phyloP scores from a whole-genome alignment of 92 coral and sea anemone species.

The Meandrina meandrites region DNA sequence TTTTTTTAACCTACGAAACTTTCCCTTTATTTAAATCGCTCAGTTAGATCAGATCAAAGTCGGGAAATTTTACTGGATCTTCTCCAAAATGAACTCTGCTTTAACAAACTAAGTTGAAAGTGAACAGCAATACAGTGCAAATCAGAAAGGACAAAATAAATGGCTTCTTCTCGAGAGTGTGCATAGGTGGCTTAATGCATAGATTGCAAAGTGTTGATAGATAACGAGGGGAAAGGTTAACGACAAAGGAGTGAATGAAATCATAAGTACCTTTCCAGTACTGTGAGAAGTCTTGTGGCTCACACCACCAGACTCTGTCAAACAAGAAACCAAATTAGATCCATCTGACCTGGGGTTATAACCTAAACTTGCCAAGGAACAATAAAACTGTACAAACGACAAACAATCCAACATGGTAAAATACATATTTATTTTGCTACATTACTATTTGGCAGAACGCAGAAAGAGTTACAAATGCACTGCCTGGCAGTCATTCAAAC shows the following conservation, averaged over 20 bases:
- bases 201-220: not conserved
- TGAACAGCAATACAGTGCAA: not conserved
- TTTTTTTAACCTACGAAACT: not conserved
- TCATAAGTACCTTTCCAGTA: conserved; percentile 82
- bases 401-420: conserved; percentile 47
- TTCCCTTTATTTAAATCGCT: too few species aligned
- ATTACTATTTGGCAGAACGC: conserved; percentile 14
- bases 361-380: conserved; percentile 43
- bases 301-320: conserved; percentile 93
- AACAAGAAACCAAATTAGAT: conserved; percentile 93
- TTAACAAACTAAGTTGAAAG: not conserved
- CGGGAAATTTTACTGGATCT: too few species aligned
- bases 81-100: not conserved
- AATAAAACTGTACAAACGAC: conserved; percentile 25
- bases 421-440: conserved; percentile 49
- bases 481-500: conserved; percentile 19
- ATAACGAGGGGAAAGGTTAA: not conserved
- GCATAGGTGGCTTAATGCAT: not conserved
- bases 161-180: not conserved
- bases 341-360: conserved; percentile 37
- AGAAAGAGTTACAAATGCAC: conserved; percentile 32
- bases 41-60: too few species aligned
- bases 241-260: conserved; percentile 41
- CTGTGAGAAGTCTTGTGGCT: conserved; percentile 89
- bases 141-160: not conserved